These are phyloP conservation scores for Schrankia costaestrigalis DNA, from an alignment of 2,888 invertebrate species.

Conservation along the genomic window DNA sequence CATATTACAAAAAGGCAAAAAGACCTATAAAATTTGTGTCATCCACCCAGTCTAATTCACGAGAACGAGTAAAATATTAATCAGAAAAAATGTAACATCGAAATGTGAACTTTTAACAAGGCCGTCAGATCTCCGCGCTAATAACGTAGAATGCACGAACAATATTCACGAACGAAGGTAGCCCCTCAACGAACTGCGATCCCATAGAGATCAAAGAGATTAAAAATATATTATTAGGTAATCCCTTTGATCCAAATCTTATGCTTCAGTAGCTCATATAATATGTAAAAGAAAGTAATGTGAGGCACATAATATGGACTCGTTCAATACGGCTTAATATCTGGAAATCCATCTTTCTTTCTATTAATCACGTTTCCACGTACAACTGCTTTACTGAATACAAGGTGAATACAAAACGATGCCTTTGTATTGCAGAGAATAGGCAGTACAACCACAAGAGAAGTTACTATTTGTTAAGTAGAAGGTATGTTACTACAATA, in stretches of 20 bases:
- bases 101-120: too few species aligned
- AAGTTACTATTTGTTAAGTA: slow-evolving; percentile 1
- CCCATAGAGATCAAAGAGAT: slow-evolving; percentile 29
- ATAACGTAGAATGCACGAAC: too few species aligned
- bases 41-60: too few species aligned
- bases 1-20: too few species aligned
- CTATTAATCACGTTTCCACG: slow-evolving; percentile 22
- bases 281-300: slow-evolving; percentile 20
- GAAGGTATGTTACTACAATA: slow-evolving; percentile 1
- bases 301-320: slow-evolving; percentile 14
- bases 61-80: too few species aligned
- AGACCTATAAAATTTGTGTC: too few species aligned
- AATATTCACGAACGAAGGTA: slow-evolving; percentile 12
- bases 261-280: slow-evolving; percentile 19
- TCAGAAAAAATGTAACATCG: too few species aligned
- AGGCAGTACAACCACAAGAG: slow-evolving; percentile 4
- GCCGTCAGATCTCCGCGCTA: too few species aligned
- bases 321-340: slow-evolving; percentile 25
- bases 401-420: slow-evolving; percentile 19
- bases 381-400: slow-evolving; percentile 16
- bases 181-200: slow-evolving; percentile 12
- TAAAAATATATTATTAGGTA: slow-evolving; percentile 31
- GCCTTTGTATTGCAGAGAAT: slow-evolving; percentile 10
- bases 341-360: slow-evolving; percentile 20
- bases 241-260: slow-evolving; percentile 27